A percentile compares a stretch with the other conserved stretches of the same genome.
Evolutionary conservation across 2,888 invertebrate species (phyloP).

Genomic region (Strigamia crassipes): DNA sequence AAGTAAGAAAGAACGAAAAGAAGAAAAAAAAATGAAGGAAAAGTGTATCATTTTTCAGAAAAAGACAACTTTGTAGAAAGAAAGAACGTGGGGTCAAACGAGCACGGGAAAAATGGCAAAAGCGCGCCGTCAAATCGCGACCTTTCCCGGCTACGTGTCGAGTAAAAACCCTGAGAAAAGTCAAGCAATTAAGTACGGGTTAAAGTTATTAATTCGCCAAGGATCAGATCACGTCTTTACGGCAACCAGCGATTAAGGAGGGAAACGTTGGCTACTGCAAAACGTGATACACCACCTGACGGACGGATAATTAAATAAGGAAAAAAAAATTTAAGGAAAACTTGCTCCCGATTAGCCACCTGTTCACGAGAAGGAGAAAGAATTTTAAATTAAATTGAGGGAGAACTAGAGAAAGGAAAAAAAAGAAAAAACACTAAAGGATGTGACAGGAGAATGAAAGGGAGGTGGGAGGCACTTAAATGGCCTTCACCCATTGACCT

Average conservation of each 20-base stretch:
- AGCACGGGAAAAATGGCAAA: conserved; percentile 7
- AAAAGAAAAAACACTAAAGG: conserved; percentile 4
- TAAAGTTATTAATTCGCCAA: conserved; percentile 40
- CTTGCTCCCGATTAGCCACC: conserved; percentile 40
- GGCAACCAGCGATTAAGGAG: conserved; percentile 40
- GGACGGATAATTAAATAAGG: conserved; percentile 27
- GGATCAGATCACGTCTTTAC: conserved; percentile 35
- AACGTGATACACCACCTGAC: conserved; percentile 40
- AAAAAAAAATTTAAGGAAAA: conserved; percentile 36
- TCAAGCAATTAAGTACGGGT: conserved; percentile 12
- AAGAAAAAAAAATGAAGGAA: background rate
- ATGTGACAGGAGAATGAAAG: conserved; percentile 38
- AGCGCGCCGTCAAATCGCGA: conserved; percentile 2
- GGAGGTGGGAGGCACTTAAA: conserved; percentile 35
- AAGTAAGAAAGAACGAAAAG: too few relatives aligned
- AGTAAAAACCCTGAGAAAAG: conserved; percentile 38
- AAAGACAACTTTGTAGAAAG: conserved; percentile 1
- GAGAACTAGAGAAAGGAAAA: background rate
- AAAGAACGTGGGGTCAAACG: background rate
- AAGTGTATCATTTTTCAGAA: background rate
- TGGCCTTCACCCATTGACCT: conserved; percentile 37
- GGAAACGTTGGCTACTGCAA: conserved; percentile 29
- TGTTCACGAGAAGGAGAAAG: conserved; percentile 38
- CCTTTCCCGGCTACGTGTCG: background rate
- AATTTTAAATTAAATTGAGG: conserved; percentile 42